Evolutionary conservation across 2,888 invertebrate genomes (phyloP), one percentile per base, ranked within the genome.

Genomic region (Heliconius ismenius): DNA sequence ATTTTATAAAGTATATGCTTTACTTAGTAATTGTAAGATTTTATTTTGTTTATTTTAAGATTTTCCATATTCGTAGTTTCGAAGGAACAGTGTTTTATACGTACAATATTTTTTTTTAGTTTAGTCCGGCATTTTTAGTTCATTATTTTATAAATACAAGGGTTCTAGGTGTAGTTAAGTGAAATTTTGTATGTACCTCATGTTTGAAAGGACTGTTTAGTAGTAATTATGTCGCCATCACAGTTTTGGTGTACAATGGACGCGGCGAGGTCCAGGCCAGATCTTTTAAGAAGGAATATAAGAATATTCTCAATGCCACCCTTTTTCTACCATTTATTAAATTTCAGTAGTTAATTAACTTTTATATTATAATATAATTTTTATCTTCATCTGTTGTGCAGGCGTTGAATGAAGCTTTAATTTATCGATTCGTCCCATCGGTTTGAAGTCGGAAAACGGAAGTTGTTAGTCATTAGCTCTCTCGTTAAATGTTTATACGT

Each of bases 1-100:
- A 90, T 89, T 86, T 70, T 87, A 90, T 89, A 83, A 80, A 88
- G 88, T 86, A 84, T 91, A 91, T 93, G 93, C 93, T 93, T 93
- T 93, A 93, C 91, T 90, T 93, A 93, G 93, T 83, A 77, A 84
- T 85, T 85, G 85, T 86, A 87, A 86, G 87, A 73, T 74, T 77
- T 76, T 62, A 85, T 84, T 83, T 36, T 65, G 65, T 65, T 65
- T 83, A 80, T 82, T 82, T 83, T 87, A 86, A 85, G 83, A 84
- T 85, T 84, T 26, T 65, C 85, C 83, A 85, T 86, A 84, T 85
- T 86, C 83, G 85, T 86, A 85, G 83, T 84, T 75, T 80, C 80
- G 79, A 81, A 78, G 82, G 83, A 87, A 86, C 86, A 89, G 86
- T 86, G 32, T 86, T 82, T 84, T 82, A 86, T 88, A 89, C 87